These are phyloP conservation scores for Gobius niger DNA, from an alignment of 2,113 vertebrate genomes.

Conservation along the genomic window DNA sequence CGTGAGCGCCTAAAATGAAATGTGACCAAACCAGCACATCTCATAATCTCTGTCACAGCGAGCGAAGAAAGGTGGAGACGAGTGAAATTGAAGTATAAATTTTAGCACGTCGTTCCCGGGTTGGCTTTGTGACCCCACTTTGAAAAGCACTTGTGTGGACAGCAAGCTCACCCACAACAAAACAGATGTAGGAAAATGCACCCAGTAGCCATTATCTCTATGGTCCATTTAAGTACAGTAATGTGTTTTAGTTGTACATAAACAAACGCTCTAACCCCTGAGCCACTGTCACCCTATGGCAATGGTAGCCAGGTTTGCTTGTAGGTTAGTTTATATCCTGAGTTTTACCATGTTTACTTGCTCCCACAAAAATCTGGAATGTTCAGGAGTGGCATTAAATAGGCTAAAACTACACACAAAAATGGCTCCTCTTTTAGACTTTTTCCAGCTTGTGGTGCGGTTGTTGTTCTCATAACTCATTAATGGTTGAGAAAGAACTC, in stretches of 20 bases:
- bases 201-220: conserved; percentile 42
- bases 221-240: conserved; percentile 28
- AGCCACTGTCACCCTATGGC: too few species aligned
- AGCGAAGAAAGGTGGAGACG: conserved; percentile 8
- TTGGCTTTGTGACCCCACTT: conserved; percentile 34
- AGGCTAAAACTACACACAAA: too few species aligned
- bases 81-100: conserved; percentile 17
- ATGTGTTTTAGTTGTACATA: background rate
- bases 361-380: too few species aligned
- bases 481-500: too few species aligned
- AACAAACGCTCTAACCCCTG: too few species aligned
- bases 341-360: too few species aligned
- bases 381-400: too few species aligned
- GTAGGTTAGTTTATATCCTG: too few species aligned
- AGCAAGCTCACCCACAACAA: conserved; percentile 40
- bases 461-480: too few species aligned
- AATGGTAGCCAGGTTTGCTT: too few species aligned
- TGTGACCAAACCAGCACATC: conserved; percentile 16
- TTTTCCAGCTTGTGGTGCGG: too few species aligned
- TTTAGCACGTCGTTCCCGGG: conserved; percentile 12
- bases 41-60: conserved; percentile 6
- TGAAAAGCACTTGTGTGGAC: conserved; percentile 45
- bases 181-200: conserved; percentile 31
- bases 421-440: too few species aligned
- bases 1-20: conserved; percentile 2